These are phyloP conservation scores for Typhlichthys subterraneus DNA, from an alignment of 2,797 vertebrate genomes.

Conservation along the genomic window DNA sequence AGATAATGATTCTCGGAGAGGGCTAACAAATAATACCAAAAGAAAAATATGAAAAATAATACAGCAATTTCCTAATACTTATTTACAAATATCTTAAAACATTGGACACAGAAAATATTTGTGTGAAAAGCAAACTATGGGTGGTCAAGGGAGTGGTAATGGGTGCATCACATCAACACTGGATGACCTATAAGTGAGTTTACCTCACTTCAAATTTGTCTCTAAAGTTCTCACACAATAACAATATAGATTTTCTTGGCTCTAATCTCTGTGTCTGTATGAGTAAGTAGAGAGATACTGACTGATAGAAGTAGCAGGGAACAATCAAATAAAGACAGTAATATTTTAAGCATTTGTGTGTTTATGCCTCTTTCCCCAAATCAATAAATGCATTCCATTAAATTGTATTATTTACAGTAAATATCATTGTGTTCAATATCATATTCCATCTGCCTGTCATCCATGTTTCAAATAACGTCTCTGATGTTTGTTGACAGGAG, in stretches of 20 bases:
- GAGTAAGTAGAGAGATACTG: slow-evolving; percentile 1
- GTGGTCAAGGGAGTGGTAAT: slow-evolving; percentile 32
- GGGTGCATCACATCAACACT: slow-evolving; percentile 42
- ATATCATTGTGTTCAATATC: not conserved
- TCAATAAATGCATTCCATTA: no score
- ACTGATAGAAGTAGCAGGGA: not conserved
- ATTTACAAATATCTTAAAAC: slow-evolving; percentile 27
- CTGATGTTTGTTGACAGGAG: not conserved
- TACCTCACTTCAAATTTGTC: slow-evolving; percentile 1
- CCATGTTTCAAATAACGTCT: not conserved
- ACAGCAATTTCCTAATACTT: not conserved
- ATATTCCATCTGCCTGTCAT: not conserved
- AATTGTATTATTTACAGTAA: not conserved
- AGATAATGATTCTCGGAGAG: no score
- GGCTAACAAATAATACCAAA: no score
- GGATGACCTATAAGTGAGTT: slow-evolving; percentile 41
- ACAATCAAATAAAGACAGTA: no score
- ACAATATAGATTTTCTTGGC: slow-evolving; percentile 26
- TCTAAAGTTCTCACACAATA: slow-evolving; percentile 49
- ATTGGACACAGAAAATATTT: slow-evolving; percentile 33
- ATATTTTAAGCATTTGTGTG: no score
- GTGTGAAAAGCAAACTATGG: slow-evolving; percentile 19
- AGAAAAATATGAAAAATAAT: no score
- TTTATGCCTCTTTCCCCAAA: no score
- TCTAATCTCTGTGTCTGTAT: slow-evolving; percentile 27